Base-by-base conservation (phyloP, 2,888 invertebrate species). In the Nysson spinosus region DNA sequence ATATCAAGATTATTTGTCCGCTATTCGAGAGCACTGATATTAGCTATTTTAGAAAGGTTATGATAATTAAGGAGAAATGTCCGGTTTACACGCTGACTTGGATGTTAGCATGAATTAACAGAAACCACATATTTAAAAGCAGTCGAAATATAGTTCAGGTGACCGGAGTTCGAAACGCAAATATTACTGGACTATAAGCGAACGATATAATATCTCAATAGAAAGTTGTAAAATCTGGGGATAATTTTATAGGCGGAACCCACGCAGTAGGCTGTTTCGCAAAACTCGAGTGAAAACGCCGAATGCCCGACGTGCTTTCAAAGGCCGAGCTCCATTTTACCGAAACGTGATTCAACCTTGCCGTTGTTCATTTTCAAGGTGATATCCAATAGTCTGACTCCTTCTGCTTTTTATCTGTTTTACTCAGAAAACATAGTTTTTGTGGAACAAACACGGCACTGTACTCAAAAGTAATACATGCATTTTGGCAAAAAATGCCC, bases 221-320 rank as follows among this genome's bases (percentile, higher is more conserved):
- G 73, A 74, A 74, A 74, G 75, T 74, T 58, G 26, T 72, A 39
- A 75, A 75, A 75, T 60, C 52, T 58, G 60, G 57, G 71, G 55
- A 49, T 58, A 62, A 72, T 71, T 68, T 64, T 37, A 34, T 55
- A 39, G 42, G 14, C 46, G 62, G 61, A 49, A 52, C 55, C 43
- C 22, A 50, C 39, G 17, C 58, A 17, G 16, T 35, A 26, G 43
- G 9, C 17, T 14, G 46, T 74, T 70, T 75, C 66, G 60, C 12
- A 65, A 64, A 56, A 75, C 47, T 57, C 44, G 7, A 35, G 55
- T 56, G 68, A 74, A 71, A 73, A 71, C 46, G 50, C 5, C 19
- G 51, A 32, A 11, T 26, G 47, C 30, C n/a, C 19, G 28, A 19
- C 44, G 35, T 26, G 61, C 40, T 54, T 46, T 17, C 46, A 50